Base-by-base conservation (phyloP, 1,140 invertebrate species). In the Drosophila jambulina region DNA sequence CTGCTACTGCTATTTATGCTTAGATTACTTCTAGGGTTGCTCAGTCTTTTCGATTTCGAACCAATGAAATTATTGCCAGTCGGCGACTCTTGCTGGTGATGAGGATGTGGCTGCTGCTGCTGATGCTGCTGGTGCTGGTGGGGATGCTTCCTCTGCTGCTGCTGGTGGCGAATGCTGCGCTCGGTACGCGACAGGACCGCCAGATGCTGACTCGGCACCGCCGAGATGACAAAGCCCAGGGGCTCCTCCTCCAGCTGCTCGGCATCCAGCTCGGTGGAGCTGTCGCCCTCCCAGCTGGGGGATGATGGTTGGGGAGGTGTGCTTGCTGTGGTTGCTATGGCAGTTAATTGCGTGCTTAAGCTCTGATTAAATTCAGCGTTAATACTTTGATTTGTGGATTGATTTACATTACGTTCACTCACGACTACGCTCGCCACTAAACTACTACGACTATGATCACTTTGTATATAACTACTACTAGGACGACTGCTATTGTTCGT, bases 41-140 rank as follows among this genome's bases (percentile, higher is more conserved):
- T 92, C 91, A 92, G 91, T 92, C 91, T 92, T 91, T 87, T 92
- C 76, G 91, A 78, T 92, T 92, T 92, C 88, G 82, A 84, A 82
- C 85, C 91, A 92, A 88, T 90, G 80, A 88, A 81, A 88, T 77
- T 82, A 64, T 79, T 72, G 46, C 59, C 74, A 77, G 74, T 64
- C 56, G 32, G 53, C 42, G 58, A 62, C 56, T 72, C 25, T 48
- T 72, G 82, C 51, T 69, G 51, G 51, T 54, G 32, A 54, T 54
- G 51, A 54, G 51, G 51, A 54, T 54, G 51, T 54, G 51, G 76
- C 43, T 76, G 62, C 36, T 72, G 62, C 42, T 70, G 38, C 25
- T 70, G 64, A 10, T 77, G 58, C 12, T 79, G 59, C 15, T 80
- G 62, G 58, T 27, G 72, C 42, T 61, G 43, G 9, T 71, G 62